These are phyloP conservation scores for Amblyornis subalaris DNA, from an alignment of 2,113 vertebrate genomes.

Conservation along the genomic window DNA sequence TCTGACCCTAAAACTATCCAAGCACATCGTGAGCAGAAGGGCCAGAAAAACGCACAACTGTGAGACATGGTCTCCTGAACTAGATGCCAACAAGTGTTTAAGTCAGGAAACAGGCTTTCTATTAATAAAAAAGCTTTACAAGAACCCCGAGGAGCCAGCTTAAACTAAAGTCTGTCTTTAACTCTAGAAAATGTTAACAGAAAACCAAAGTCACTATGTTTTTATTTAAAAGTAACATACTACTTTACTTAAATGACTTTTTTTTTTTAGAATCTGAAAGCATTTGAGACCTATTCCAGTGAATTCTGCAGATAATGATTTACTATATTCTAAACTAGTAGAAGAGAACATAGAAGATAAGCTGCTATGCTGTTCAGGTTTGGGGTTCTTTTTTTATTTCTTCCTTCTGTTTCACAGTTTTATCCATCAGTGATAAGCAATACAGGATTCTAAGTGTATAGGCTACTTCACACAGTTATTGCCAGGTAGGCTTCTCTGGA, in stretches of 20 bases:
- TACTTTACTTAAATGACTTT: background rate
- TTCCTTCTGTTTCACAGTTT: background rate
- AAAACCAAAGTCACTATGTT: background rate
- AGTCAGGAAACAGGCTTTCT: background rate
- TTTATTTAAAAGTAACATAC: background rate
- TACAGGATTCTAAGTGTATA: background rate
- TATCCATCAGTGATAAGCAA: background rate
- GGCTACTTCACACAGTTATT: background rate
- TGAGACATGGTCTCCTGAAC: background rate
- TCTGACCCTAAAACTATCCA: background rate
- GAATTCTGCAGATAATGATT: background rate
- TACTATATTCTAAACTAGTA: background rate
- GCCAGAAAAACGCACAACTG: background rate
- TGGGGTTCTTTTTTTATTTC: background rate
- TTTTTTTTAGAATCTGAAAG: background rate
- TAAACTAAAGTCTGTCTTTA: background rate
- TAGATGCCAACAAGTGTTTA: background rate
- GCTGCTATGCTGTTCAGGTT: background rate
- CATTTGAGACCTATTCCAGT: background rate
- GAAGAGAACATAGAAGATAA: background rate
- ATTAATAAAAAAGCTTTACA: background rate
- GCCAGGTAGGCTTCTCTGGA: background rate
- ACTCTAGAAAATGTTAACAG: background rate
- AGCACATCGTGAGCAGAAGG: background rate
- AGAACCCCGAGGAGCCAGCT: background rate